Base-by-base conservation (phyloP, 2,888 invertebrate species). In the Mythimna albipuncta region DNA sequence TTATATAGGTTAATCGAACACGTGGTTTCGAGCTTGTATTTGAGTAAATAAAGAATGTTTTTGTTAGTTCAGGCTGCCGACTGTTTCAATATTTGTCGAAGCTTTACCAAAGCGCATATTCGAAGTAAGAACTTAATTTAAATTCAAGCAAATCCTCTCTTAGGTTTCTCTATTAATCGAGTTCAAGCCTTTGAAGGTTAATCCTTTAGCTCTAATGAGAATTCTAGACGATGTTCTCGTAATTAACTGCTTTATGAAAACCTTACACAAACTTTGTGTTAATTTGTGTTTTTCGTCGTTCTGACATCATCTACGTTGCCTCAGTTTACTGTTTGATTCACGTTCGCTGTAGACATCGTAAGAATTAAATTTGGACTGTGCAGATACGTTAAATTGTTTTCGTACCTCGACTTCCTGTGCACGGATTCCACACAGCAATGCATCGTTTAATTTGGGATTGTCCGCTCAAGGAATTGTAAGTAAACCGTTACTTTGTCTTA, bases 271-370 rank as follows among this genome's bases (percentile, higher is more conserved):
- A 87, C 81, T 85, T 84, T 75, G 85, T 86, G 91, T 91, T 94
- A 94, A 94, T 93, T 90, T 78, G 83, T 89, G 87, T 89, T 88
- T 85, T 89, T 89, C 85, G 82, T 70, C 75, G 63, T 76, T 91
- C 94, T 94, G 94, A 94, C 93, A 93, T 94, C 94, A 94, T 88
- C 85, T 74, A 67, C 72, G 76, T 80, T 82, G 85, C 88, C 88
- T 89, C 89, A 89, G 91, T 91, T 91, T 91, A 89, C 89, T 86
- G 89, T 91, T 92, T 92, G 92, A 91, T 90, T 93, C 91, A 91
- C 89, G 87, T 87, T 88, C 82, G 81, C 86, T 87, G 78, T 85
- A 84, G 77, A 84, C 87, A 87, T 81, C 83, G 89, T 90, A 89
- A 88, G 85, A 88, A 87, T 89, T 87, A 83, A 89, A 89, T 89